phyloP scores from a whole-genome alignment of 2,797 vertebrate genomes.

The Menidia menidia region DNA sequence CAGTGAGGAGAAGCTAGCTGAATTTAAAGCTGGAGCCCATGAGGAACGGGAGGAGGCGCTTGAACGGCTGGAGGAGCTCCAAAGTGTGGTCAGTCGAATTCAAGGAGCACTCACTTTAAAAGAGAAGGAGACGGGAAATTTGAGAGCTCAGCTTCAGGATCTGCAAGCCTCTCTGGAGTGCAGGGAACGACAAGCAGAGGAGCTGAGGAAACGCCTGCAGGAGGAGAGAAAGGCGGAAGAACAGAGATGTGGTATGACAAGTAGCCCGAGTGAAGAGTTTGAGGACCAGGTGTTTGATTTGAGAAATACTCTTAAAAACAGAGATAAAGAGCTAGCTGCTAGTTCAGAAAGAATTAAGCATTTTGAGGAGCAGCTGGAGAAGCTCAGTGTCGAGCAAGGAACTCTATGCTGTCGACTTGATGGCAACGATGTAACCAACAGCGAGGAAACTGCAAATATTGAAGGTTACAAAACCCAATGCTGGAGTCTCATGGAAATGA shows the following conservation, averaged over 20 bases:
- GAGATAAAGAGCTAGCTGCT: conserved; percentile 80
- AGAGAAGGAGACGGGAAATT: conserved; percentile 84
- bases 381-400: conserved; percentile 81
- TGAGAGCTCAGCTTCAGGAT: conserved; percentile 85
- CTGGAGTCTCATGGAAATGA: conserved; percentile 75
- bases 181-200: conserved; percentile 80
- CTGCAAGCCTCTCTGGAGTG: conserved; percentile 76
- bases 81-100: conserved; percentile 77
- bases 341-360: conserved; percentile 82
- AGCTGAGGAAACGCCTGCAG: conserved; percentile 74
- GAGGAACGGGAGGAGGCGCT: conserved; percentile 76
- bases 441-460: conserved; percentile 59
- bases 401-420: conserved; percentile 68
- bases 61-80: conserved; percentile 79
- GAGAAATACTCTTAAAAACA: conserved; percentile 78
- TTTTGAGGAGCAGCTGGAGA: conserved; percentile 84
- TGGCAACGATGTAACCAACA: conserved; percentile 63
- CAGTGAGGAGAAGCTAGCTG: conserved; percentile 72
- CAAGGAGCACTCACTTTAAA: conserved; percentile 83
- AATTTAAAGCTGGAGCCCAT: conserved; percentile 64
- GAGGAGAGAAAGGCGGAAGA: conserved; percentile 69
- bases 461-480: conserved; percentile 78
- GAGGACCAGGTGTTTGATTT: conserved; percentile 74
- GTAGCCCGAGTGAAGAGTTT: conserved; percentile 64
- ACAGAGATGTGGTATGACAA: conserved; percentile 49